Evolutionary conservation across 1,140 invertebrate species (phyloP).

Genomic region (Drosophila santomea): DNA sequence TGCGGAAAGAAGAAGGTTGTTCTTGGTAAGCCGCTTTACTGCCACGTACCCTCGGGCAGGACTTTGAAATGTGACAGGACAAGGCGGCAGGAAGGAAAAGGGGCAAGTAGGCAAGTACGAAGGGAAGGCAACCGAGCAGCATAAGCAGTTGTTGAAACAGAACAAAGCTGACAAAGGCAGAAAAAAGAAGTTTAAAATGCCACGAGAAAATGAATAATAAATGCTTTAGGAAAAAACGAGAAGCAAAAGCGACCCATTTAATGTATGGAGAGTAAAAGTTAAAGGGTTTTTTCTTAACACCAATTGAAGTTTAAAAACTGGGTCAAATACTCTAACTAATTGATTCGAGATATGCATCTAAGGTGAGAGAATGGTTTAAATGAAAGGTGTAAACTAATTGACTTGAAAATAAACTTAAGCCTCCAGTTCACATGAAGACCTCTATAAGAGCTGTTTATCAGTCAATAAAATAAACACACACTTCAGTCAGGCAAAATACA

Average conservation of each 20-base stretch:
- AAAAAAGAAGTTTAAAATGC: slow-evolving; percentile 37
- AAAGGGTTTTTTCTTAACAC: slow-evolving; percentile 2
- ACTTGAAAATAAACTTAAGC: neutral
- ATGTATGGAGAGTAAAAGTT: slow-evolving; percentile 19
- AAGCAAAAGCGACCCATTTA: slow-evolving; percentile 15
- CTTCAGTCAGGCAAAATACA: slow-evolving; percentile 26
- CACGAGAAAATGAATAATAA: slow-evolving; percentile 70
- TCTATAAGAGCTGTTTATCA: slow-evolving; percentile 74
- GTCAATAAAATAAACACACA: slow-evolving; percentile 82
- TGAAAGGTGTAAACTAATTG: neutral
- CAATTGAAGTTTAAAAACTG: neutral
- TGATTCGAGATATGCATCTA: neutral
- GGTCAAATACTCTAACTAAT: neutral
- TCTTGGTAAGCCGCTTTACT: slow-evolving; percentile 39
- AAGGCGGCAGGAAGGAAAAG: slow-evolving; percentile 7
- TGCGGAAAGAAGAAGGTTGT: slow-evolving; percentile 26
- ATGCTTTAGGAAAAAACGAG: slow-evolving; percentile 24
- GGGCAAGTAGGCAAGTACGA: slow-evolving; percentile 23
- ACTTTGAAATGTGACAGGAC: slow-evolving; percentile 46
- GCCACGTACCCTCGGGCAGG: slow-evolving; percentile 27
- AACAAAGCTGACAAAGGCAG: slow-evolving; percentile 43
- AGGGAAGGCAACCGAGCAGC: slow-evolving; percentile 22
- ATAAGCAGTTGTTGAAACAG: slow-evolving; percentile 52
- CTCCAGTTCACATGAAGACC: neutral
- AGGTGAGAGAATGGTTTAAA: neutral